Conservation (phyloP, 2,888 invertebrate species). For the Rhingia rostrata region DNA sequence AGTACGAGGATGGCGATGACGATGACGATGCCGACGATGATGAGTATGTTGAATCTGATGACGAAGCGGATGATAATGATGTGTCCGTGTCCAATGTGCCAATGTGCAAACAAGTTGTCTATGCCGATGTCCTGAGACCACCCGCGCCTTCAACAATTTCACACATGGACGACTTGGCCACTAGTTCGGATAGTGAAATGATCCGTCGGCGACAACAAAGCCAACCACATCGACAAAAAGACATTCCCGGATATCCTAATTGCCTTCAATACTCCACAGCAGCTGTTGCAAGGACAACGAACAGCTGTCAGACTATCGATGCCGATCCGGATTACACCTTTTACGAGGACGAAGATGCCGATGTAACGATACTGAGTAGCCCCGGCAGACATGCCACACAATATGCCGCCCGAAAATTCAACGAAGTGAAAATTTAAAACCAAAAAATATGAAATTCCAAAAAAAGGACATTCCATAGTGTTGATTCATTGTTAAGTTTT, state of each 20-base stretch:
- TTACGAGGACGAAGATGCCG: constrained; percentile 51
- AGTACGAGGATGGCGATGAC: constrained; percentile 80
- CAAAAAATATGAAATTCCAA: neutral
- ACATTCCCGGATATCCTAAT: constrained; percentile 52
- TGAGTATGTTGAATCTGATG: constrained; percentile 38
- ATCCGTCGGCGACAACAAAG: constrained; percentile 51
- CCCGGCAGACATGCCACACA: constrained; percentile 84
- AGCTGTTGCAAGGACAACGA: constrained; percentile 32
- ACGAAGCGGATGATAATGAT: constrained; percentile 42
- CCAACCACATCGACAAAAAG: constrained; percentile 49
- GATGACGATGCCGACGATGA: constrained; percentile 78
- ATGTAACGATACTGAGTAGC: constrained; percentile 50
- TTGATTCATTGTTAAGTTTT: constrained; percentile 55
- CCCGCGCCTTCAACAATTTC: constrained; percentile 1
- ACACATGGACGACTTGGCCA: constrained; percentile 57
- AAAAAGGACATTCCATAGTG: constrained; percentile 35
- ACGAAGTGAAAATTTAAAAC: constrained; percentile 84
- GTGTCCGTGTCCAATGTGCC: constrained; percentile 23
- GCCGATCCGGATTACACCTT: constrained; percentile 61
- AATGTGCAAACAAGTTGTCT: constrained; percentile 40
- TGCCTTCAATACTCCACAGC: constrained; percentile 44
- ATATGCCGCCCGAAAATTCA: constrained; percentile 87
- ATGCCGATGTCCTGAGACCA: constrained; percentile 49
- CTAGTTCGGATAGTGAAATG: constrained; percentile 71
- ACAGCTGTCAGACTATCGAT: constrained; percentile 58